Conservation (phyloP, 2,888 invertebrate species). For the Selenia dentaria region DNA sequence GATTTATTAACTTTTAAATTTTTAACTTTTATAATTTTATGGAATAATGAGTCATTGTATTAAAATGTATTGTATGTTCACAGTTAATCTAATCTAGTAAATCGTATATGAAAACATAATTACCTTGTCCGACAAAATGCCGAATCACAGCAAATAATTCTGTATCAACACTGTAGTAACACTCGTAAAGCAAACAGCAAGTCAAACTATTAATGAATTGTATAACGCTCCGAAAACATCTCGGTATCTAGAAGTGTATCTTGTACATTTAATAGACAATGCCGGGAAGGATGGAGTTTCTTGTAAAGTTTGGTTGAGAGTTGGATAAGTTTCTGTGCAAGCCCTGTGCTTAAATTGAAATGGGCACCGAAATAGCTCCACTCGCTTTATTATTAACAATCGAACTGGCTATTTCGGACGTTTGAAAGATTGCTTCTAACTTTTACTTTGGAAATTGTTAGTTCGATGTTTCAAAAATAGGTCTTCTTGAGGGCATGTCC, state of each 20-base stretch:
- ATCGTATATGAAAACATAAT: too few species aligned
- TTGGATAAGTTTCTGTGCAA: conserved; percentile 71
- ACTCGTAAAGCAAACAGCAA: conserved; percentile 32
- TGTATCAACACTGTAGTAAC: conserved; percentile 9
- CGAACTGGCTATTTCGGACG: conserved; percentile 47
- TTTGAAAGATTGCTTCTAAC: conserved; percentile 17
- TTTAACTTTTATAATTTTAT: too few species aligned
- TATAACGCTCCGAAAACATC: conserved; percentile 54
- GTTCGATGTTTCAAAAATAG: conserved; percentile 59
- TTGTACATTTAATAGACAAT: conserved; percentile 79
- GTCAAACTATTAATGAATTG: conserved; percentile 50
- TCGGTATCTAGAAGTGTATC: conserved; percentile 61
- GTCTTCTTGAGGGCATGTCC: too few species aligned
- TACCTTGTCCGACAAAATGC: too few species aligned
- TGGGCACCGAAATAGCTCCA: conserved; percentile 71
- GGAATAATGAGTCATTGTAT: too few species aligned
- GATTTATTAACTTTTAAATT: too few species aligned
- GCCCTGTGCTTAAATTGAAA: conserved; percentile 78
- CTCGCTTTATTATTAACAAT: conserved; percentile 67
- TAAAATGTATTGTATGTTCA: too few species aligned
- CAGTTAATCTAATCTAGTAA: too few species aligned
- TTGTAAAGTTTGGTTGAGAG: conserved; percentile 67
- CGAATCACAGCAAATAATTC: conserved; percentile 17
- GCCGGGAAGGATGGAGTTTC: conserved; percentile 71
- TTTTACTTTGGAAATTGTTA: background rate